phyloP scores from a whole-genome alignment of 1,140 invertebrate species.

The Lasaia peninsularis region DNA sequence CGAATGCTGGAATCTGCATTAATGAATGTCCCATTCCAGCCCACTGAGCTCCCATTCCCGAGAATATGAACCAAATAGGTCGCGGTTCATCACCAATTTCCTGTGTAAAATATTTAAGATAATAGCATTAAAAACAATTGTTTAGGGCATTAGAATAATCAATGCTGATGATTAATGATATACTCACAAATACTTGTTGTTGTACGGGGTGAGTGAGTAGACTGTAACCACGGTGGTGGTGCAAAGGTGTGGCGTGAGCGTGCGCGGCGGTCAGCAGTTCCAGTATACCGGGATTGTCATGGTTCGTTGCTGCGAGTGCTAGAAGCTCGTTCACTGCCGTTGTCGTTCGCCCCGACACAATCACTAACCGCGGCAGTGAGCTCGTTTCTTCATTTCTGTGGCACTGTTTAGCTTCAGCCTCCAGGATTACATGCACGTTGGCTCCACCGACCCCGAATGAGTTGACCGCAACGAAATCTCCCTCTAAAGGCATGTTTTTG shows the following conservation, averaged over 20 bases:
- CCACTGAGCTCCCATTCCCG: background rate
- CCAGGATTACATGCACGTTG: conserved; percentile 94
- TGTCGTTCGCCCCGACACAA: conserved; percentile 43
- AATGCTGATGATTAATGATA: no score
- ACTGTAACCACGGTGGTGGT: background rate
- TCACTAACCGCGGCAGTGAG: conserved; percentile 83
- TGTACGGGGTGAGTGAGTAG: background rate
- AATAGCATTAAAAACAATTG: no score
- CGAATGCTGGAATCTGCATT: background rate
- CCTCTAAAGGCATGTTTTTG: conserved; percentile 87
- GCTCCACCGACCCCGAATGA: conserved; percentile 99
- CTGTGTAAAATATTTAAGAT: background rate
- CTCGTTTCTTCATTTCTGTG: conserved; percentile 59
- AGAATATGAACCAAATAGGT: conserved; percentile 6
- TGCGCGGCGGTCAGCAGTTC: background rate
- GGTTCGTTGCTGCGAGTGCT: background rate
- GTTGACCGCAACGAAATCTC: conserved; percentile 92
- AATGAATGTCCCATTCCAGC: background rate
- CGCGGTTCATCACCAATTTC: background rate
- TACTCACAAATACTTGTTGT: background rate
- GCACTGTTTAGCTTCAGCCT: conserved; percentile 76
- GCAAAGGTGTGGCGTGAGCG: background rate
- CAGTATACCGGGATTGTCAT: background rate
- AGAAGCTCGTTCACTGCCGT: background rate
- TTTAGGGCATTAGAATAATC: no score